Conservation (phyloP, 2,888 invertebrate genomes). For the Leistus spinibarbis region DNA sequence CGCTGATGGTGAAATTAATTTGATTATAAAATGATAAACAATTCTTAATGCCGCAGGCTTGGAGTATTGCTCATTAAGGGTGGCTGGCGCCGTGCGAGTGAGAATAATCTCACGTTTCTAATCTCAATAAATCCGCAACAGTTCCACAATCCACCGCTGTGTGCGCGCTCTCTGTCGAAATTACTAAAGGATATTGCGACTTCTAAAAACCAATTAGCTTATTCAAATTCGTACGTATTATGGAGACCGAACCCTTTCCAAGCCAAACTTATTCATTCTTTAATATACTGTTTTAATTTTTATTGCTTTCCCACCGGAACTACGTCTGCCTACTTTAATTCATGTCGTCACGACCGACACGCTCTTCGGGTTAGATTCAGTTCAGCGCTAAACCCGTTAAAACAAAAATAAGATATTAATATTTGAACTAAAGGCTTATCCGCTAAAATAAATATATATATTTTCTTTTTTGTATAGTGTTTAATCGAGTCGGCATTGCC, state of each 20-base stretch:
- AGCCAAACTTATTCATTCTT: slow-evolving; percentile 36
- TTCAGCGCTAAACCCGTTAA: too few species aligned
- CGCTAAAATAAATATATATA: too few species aligned
- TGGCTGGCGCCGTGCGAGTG: not conserved
- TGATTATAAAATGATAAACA: slow-evolving; percentile 37
- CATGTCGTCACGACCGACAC: too few species aligned
- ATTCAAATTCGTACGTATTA: slow-evolving; percentile 28
- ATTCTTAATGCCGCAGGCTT: not conserved
- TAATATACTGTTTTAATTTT: slow-evolving; percentile 40
- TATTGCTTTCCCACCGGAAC: slow-evolving; percentile 21
- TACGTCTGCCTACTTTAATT: not conserved
- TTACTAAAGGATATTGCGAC: slow-evolving; percentile 27
- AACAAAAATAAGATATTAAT: too few species aligned
- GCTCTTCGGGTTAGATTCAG: too few species aligned
- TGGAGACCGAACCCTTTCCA: not conserved
- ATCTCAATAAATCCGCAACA: slow-evolving; percentile 32
- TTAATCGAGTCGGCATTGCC: not conserved
- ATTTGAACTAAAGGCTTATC: too few species aligned
- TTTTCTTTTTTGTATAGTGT: not conserved
- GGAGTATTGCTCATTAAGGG: not conserved
- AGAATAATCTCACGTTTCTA: slow-evolving; percentile 24
- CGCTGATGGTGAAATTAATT: slow-evolving; percentile 8
- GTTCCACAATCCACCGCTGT: slow-evolving; percentile 2
- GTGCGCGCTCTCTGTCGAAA: slow-evolving; percentile 4
- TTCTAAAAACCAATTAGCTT: slow-evolving; percentile 38